phyloP scores from a whole-genome alignment of 2,888 invertebrate species.

The Scaptomyza polygonia region DNA sequence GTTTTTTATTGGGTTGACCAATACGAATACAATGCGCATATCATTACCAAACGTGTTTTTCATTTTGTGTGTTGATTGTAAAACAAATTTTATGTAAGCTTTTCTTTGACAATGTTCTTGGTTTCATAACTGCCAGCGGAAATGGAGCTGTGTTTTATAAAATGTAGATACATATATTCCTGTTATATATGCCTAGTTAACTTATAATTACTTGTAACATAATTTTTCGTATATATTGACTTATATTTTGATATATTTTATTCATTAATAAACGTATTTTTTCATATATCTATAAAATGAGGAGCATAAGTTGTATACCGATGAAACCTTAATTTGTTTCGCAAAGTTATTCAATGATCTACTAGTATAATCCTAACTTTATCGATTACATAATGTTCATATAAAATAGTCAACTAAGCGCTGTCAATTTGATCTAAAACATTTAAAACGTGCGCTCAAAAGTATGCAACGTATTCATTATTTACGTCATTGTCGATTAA shows the following conservation, averaged over 20 bases:
- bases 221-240: too few relatives aligned
- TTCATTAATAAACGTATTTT: too few relatives aligned
- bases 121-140: slow-evolving; percentile 74
- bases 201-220: too few relatives aligned
- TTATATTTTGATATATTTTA: too few relatives aligned
- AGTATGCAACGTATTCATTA: slow-evolving; percentile 46
- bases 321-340: too few relatives aligned
- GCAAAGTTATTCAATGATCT: too few relatives aligned
- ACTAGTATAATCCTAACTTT: not conserved
- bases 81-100: slow-evolving; percentile 68
- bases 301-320: too few relatives aligned
- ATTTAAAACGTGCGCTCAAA: slow-evolving; percentile 38
- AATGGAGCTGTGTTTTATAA: slow-evolving; percentile 54
- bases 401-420: not conserved
- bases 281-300: too few relatives aligned
- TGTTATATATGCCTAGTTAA: not conserved
- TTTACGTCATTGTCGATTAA: not conserved
- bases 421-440: not conserved
- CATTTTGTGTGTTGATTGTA: slow-evolving; percentile 16
- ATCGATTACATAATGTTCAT: not conserved
- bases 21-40: slow-evolving; percentile 59
- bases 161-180: not conserved
- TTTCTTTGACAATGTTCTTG: slow-evolving; percentile 28
- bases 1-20: slow-evolving; percentile 12
- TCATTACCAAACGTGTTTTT: slow-evolving; percentile 38